Base-by-base conservation (phyloP, 2,797 vertebrate genomes). In the Apodemus agrarius region DNA sequence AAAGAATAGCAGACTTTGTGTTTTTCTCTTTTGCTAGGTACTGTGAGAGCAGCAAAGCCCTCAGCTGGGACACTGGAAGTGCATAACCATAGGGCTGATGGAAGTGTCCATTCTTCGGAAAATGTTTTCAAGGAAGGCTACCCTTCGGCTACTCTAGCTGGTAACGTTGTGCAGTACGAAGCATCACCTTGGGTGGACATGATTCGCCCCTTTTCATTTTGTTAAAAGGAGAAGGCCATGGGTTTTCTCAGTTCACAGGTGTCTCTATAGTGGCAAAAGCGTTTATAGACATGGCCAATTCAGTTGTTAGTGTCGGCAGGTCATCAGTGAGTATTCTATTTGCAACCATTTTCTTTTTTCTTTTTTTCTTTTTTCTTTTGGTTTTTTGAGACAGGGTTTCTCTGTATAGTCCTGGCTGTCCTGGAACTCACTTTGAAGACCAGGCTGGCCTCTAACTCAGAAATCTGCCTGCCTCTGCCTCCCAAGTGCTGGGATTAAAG, bases 111-210 rank as follows among this genome's bases (percentile, higher is more conserved):
- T 95, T 96, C 98, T 88, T 92, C 96, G 96, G 98, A 98, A 97
- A 95, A 94, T 61, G 96, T 97, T 97, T 97, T 93, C 82, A 97
- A 9, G 4, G 97, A 98, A 97, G 98, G 98, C 34, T 90, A 91
- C 90, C 98, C 97, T 97, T 98, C 98, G 69, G 97, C 98, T 57
- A 97, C 98, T 75, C 97, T 98, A 82, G 97, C 97, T 97, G 98
- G 98, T 98, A 98, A 98, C 0, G 54, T 79, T 69, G 76, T 13
- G 31, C 49, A 29, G 59, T 52, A 82, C 8, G 82, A 89, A 88
- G 72, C 86, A 89, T 69, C 86, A 52, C 85, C 34, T 57, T 89
- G 76, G 43, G 21, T 59, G 46, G 29, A 57, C 72, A 49, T 52
- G 14, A 69, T 94, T 91, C 40, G 65, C 40, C 8, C 37, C 37